Base-by-base conservation (phyloP, 1,140 invertebrate species). In the Nasonia giraulti region DNA sequence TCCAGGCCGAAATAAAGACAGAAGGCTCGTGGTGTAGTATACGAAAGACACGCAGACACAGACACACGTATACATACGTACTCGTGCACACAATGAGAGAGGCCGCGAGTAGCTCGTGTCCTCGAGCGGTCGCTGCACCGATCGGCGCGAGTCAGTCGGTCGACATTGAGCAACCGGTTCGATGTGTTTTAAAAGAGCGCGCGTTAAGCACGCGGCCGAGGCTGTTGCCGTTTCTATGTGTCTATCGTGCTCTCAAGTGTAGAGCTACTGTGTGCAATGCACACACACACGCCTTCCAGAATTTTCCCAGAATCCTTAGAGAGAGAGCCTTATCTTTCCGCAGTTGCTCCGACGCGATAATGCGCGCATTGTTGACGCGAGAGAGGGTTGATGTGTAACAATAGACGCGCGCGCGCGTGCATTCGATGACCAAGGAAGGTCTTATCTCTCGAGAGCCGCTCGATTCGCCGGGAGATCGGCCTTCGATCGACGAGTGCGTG, bases 61-160 rank as follows among this genome's bases (percentile, higher is more conserved):
- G 5, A 76, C 33, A n/a, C 17, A 76, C 33, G n/a, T 40, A 40
- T 17, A 55, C 12, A 2, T 17, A 55, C 10, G 2, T 55, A n/a
- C n/a, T 40, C 44, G 40, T 4, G n/a, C 44, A 37, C 75, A 77
- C 75, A 77, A 76, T 76, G 74, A 31, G 74, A 76, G 62, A 82
- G 66, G 66, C 74, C 27, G 23, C 44, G 55, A 76, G 74, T 73
- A 40, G 76, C 47, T 89, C 88, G 89, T 91, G 92, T 93, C 91
- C 91, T 93, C 92, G 91, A 91, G 90, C 91, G 91, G 91, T 92
- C 91, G 91, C 89, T 91, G 91, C 91, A 91, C 91, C 89, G 89
- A 88, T 88, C 88, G 88, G 87, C 87, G 89, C 87, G 84, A 88
- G 88, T 88, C 87, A 89, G 87, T 90, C 89, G 88, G 78, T 89